Evolutionary conservation across 2,888 invertebrate species (phyloP).

Genomic region (Mythimna loreyi): DNA sequence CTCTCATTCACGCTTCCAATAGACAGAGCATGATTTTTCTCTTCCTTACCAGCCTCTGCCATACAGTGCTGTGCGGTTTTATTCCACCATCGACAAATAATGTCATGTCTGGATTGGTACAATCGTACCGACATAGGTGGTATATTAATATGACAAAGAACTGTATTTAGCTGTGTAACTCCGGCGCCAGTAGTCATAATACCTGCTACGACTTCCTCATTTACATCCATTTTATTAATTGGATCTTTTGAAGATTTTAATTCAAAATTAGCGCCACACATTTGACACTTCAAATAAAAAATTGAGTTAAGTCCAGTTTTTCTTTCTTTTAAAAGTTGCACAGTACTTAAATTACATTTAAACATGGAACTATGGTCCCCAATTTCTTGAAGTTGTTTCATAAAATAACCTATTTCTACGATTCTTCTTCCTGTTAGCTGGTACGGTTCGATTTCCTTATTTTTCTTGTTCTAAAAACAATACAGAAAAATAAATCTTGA

Average conservation of each 20-base stretch:
- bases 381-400: too few relatives aligned
- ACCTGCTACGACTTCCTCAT: too few relatives aligned
- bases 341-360: too few relatives aligned
- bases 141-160: too few relatives aligned
- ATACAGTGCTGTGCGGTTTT: slow-evolving; percentile 1
- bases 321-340: too few relatives aligned
- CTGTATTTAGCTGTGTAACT: too few relatives aligned
- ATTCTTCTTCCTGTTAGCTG: background rate
- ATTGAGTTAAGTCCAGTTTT: too few relatives aligned
- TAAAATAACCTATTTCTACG: background rate
- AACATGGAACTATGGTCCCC: too few relatives aligned
- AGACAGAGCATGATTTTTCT: background rate
- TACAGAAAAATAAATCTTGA: background rate
- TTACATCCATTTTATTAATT: background rate
- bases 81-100: background rate
- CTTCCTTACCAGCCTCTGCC: slow-evolving; percentile 5
- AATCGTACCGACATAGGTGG: too few relatives aligned
- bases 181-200: too few relatives aligned
- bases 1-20: background rate
- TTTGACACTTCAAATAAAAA: slow-evolving; percentile 8
- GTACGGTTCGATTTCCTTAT: background rate
- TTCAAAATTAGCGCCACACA: background rate
- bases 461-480: background rate
- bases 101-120: background rate
- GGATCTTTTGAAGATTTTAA: background rate